Conservation (phyloP, 2,888 invertebrate species). For the Mimas tiliae region DNA sequence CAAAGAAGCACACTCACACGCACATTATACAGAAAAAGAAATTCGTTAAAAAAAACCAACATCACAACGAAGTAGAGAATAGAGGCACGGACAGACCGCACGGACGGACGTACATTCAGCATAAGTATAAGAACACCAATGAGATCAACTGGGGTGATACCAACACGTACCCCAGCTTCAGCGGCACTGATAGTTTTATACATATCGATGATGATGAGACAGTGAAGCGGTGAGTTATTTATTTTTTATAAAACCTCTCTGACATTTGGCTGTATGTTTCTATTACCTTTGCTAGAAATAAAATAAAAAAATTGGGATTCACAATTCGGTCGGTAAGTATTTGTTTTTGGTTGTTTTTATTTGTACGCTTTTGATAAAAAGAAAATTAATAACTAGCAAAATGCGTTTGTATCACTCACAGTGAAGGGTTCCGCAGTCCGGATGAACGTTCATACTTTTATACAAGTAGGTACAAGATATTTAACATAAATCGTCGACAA, state of each 20-base stretch:
- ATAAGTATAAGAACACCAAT: slow-evolving; percentile 71
- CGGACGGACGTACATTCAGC: slow-evolving; percentile 79
- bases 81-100: slow-evolving; percentile 60
- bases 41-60: slow-evolving; percentile 58
- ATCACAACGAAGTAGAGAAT: slow-evolving; percentile 24
- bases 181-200: slow-evolving; percentile 93
- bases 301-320: background rate
- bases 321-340: too few relatives aligned
- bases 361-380: too few relatives aligned
- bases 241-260: background rate
- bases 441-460: too few relatives aligned
- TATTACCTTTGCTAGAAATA: background rate
- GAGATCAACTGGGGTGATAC: slow-evolving; percentile 77
- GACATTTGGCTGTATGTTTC: background rate
- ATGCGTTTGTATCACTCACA: too few relatives aligned
- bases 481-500: too few relatives aligned
- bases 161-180: slow-evolving; percentile 89
- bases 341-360: too few relatives aligned
- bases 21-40: slow-evolving; percentile 61
- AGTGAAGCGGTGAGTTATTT: slow-evolving; percentile 87
- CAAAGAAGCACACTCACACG: slow-evolving; percentile 58
- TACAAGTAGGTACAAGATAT: too few relatives aligned
- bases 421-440: too few relatives aligned
- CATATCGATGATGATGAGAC: slow-evolving; percentile 95
- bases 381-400: too few relatives aligned